phyloP scores from a whole-genome alignment of 1,140 invertebrate species.

The Drosophila nikananu region DNA sequence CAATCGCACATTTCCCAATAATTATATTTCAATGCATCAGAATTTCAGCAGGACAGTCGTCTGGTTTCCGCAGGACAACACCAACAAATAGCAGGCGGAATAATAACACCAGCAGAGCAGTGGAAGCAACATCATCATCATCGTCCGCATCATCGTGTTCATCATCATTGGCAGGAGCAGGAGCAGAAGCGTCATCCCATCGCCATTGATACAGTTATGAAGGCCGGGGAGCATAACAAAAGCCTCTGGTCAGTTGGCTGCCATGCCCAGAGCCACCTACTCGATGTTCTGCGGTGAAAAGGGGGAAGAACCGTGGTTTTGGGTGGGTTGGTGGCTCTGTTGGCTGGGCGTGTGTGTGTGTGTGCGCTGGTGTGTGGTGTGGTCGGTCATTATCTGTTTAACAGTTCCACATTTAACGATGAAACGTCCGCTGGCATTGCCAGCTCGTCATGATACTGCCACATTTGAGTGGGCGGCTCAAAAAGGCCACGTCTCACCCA shows the following conservation, averaged over 20 bases:
- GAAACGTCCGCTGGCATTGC: slow-evolving; percentile 54
- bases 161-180: slow-evolving; percentile 28
- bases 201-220: slow-evolving; percentile 64
- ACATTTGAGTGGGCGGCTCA: slow-evolving; percentile 46
- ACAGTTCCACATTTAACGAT: slow-evolving; percentile 82
- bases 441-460: slow-evolving; percentile 62
- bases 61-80: slow-evolving; percentile 68
- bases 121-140: slow-evolving; percentile 35
- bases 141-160: slow-evolving; percentile 17
- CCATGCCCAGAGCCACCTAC: slow-evolving; percentile 12
- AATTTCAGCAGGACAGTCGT: slow-evolving; percentile 79
- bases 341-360: background rate
- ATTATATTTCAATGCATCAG: slow-evolving; percentile 84
- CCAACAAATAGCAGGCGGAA: slow-evolving; percentile 33
- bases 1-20: slow-evolving; percentile 84
- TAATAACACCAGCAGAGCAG: slow-evolving; percentile 36
- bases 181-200: slow-evolving; percentile 23
- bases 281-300: slow-evolving; percentile 24
- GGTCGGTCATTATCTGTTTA: slow-evolving; percentile 80
- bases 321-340: background rate
- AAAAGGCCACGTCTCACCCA: slow-evolving; percentile 17
- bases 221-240: slow-evolving; percentile 51
- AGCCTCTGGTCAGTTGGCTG: slow-evolving; percentile 43
- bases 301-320: background rate
- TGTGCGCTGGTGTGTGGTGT: slow-evolving; percentile 34